These are phyloP conservation scores for Paracanthobrama guichenoti DNA, from an alignment of 2,113 vertebrate species.

Conservation along the genomic window DNA sequence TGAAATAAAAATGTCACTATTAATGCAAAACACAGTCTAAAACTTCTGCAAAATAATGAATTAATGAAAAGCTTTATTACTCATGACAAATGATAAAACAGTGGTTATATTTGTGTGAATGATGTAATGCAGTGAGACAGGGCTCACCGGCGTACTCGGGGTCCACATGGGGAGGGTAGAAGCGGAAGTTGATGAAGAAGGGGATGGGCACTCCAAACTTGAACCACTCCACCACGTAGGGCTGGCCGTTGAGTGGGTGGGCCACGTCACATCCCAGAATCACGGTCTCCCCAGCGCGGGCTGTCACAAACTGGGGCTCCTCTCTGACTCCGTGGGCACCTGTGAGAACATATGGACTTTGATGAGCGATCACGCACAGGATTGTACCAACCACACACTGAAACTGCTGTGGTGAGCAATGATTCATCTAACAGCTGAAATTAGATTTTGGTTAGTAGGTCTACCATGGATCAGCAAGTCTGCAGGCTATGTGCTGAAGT, in stretches of 20 bases:
- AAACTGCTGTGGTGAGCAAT: not conserved
- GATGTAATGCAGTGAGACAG: not conserved
- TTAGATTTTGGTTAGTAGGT: not conserved
- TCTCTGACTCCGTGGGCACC: slow-evolving; percentile 92
- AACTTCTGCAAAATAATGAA: not conserved
- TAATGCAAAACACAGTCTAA: not conserved
- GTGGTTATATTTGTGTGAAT: not conserved
- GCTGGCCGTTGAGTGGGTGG: slow-evolving; percentile 92
- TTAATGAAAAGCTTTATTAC: not conserved
- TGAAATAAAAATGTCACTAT: not conserved
- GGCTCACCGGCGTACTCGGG: slow-evolving; percentile 93
- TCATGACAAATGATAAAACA: not conserved
- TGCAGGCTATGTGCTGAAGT: slow-evolving; percentile 12
- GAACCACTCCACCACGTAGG: slow-evolving; percentile 99
- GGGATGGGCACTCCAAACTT: slow-evolving; percentile 98
- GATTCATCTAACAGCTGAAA: not conserved
- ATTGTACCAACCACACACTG: not conserved
- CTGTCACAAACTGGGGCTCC: slow-evolving; percentile 97
- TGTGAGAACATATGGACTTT: slow-evolving; percentile 57
- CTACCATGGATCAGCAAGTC: not conserved
- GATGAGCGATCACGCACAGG: slow-evolving; percentile 14
- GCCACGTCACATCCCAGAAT: slow-evolving; percentile 95
- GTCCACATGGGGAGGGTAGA: slow-evolving; percentile 98
- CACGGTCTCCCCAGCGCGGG: slow-evolving; percentile 92
- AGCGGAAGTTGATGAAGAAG: slow-evolving; percentile 99